These are phyloP conservation scores for Drosophila antonietae DNA, from an alignment of 2,888 invertebrate species.

Conservation along the genomic window DNA sequence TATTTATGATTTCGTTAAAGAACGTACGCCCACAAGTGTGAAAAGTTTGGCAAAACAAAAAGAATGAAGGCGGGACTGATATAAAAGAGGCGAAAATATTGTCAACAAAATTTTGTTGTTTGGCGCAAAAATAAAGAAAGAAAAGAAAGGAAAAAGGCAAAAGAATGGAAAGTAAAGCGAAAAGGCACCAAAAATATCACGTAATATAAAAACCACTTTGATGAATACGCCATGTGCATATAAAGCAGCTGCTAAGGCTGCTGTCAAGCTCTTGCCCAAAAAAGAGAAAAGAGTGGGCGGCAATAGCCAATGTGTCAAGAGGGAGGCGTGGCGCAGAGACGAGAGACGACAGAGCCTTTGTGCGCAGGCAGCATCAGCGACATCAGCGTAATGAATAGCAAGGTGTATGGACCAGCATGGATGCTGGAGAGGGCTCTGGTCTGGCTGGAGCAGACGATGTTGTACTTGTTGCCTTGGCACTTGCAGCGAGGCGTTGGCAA, in stretches of 20 bases:
- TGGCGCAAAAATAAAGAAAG: slow-evolving; percentile 32
- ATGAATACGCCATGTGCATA: slow-evolving; percentile 81
- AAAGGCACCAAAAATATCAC: slow-evolving; percentile 77
- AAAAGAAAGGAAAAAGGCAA: slow-evolving; percentile 27
- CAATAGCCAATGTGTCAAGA: slow-evolving; percentile 48
- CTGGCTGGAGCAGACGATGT: slow-evolving; percentile 20
- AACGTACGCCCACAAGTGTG: slow-evolving; percentile 45
- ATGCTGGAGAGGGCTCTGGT: slow-evolving; percentile 1
- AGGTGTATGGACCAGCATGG: slow-evolving; percentile 32
- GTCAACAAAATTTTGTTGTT: slow-evolving; percentile 75
- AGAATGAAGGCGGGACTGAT: slow-evolving; percentile 33
- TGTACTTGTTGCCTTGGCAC: slow-evolving; percentile 68
- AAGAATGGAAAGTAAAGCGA: slow-evolving; percentile 47
- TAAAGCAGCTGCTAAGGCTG: slow-evolving; percentile 64
- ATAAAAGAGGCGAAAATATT: slow-evolving; percentile 59
- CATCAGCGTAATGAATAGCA: slow-evolving; percentile 60
- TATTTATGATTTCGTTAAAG: slow-evolving; percentile 69
- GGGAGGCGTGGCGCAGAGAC: slow-evolving; percentile 49
- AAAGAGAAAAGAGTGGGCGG: slow-evolving; percentile 22
- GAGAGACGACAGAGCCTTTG: slow-evolving; percentile 5
- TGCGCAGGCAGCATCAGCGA: slow-evolving; percentile 26
- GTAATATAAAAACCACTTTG: slow-evolving; percentile 82
- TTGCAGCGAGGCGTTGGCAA: slow-evolving; percentile 41
- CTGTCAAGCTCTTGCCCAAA: slow-evolving; percentile 46
- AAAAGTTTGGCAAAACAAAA: slow-evolving; percentile 49